Evolutionary conservation across 2,797 vertebrate genomes (phyloP).

Genomic region (Acrossocheilus fasciatus): DNA sequence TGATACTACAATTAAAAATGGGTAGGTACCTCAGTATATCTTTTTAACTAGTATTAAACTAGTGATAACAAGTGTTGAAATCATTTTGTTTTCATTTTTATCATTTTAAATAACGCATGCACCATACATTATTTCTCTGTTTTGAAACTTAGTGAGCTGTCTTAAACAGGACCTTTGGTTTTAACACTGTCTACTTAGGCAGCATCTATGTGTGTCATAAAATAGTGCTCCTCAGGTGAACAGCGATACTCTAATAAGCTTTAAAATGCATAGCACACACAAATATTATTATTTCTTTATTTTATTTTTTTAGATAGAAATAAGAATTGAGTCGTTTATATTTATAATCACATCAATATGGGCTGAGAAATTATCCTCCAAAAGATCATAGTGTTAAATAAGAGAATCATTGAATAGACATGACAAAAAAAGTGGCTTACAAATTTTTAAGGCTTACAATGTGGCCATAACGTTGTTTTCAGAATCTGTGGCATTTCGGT

Average conservation of each 20-base stretch:
- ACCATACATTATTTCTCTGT: neutral
- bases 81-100: neutral
- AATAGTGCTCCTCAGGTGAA: neutral
- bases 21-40: neutral
- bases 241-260: no score
- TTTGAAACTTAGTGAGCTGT: slow-evolving; percentile 6
- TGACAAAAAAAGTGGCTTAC: neutral
- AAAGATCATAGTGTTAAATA: neutral
- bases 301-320: neutral
- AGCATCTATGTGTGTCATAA: slow-evolving; percentile 2
- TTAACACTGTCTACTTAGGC: neutral
- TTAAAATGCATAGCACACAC: neutral
- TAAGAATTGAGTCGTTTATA: neutral
- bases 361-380: neutral
- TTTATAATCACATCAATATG: neutral
- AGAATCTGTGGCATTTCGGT: neutral
- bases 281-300: neutral
- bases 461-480: neutral
- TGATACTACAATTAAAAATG: neutral
- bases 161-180: neutral
- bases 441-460: neutral
- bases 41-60: neutral
- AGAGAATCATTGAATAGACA: neutral
- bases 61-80: neutral
- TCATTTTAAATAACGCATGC: neutral